phyloP scores from a whole-genome alignment of 2,797 vertebrate genomes.

The Lepilemur ruficaudatus region DNA sequence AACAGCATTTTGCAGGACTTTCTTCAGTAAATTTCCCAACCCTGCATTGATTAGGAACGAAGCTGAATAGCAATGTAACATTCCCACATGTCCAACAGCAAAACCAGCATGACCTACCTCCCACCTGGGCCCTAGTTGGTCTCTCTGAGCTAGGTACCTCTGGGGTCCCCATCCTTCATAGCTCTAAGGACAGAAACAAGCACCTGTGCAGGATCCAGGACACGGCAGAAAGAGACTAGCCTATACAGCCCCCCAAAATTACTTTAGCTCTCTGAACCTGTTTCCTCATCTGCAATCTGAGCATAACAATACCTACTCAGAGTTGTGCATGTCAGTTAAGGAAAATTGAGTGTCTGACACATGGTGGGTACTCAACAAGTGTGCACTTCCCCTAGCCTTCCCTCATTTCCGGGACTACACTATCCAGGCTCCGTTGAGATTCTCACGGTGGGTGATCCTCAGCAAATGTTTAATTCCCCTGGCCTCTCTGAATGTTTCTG shows the following conservation, averaged over 20 bases:
- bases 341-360: not conserved
- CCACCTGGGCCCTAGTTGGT: not conserved
- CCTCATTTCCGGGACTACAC: not conserved
- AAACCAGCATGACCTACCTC: not conserved
- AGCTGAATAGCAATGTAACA: not conserved
- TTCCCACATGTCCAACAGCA: not conserved
- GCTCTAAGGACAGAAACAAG: not conserved
- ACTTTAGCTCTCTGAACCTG: not conserved
- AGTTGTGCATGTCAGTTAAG: not conserved
- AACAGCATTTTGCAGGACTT: not conserved
- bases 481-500: not conserved
- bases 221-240: not conserved
- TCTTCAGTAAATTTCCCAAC: not conserved
- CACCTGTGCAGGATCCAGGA: not conserved
- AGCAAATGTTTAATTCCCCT: not conserved
- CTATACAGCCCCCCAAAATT: not conserved
- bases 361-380: not conserved
- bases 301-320: not conserved
- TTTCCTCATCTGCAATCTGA: not conserved
- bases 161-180: not conserved
- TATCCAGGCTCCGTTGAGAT: not conserved
- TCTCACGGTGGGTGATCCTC: not conserved
- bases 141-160: not conserved
- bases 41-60: not conserved
- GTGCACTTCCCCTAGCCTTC: not conserved